Evolutionary conservation across 2,113 vertebrate genomes (phyloP).

Genomic region (Elephantulus edwardii): DNA sequence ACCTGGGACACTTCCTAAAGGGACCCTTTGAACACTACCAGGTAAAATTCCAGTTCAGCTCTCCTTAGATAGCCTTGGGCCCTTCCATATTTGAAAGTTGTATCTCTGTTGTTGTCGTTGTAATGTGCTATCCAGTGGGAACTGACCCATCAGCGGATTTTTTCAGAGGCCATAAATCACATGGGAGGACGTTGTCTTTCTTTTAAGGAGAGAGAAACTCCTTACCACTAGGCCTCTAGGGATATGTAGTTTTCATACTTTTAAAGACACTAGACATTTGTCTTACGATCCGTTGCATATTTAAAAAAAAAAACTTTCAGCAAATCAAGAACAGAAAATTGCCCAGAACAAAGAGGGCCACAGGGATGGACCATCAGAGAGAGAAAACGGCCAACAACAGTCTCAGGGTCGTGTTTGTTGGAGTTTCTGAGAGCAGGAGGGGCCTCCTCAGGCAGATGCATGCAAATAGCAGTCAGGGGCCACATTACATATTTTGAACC

Average conservation of each 20-base stretch:
- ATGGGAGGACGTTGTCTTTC: too few relatives aligned
- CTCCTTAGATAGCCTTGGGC: not conserved
- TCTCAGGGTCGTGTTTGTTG: not conserved
- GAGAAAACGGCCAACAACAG: not conserved
- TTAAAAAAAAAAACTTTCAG: conserved; percentile 8
- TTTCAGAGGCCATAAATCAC: too few relatives aligned
- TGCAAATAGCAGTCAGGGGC: not conserved
- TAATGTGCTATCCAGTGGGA: too few relatives aligned
- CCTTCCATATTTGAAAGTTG: not conserved
- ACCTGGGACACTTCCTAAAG: too few relatives aligned
- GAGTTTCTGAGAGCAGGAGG: conserved; percentile 11
- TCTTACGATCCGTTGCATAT: not conserved
- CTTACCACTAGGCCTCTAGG: too few relatives aligned
- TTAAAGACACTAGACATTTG: not conserved
- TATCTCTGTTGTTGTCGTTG: too few relatives aligned
- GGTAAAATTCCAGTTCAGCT: not conserved
- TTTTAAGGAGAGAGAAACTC: too few relatives aligned
- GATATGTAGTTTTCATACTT: not conserved
- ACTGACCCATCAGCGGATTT: too few relatives aligned
- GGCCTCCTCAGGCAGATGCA: not conserved
- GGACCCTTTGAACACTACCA: not conserved
- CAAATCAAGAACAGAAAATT: conserved; percentile 41
- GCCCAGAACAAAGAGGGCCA: not conserved
- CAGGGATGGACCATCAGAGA: not conserved
- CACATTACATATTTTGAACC: not conserved